phyloP scores from a whole-genome alignment of 2,797 vertebrate species.

The Euthynnus affinis region DNA sequence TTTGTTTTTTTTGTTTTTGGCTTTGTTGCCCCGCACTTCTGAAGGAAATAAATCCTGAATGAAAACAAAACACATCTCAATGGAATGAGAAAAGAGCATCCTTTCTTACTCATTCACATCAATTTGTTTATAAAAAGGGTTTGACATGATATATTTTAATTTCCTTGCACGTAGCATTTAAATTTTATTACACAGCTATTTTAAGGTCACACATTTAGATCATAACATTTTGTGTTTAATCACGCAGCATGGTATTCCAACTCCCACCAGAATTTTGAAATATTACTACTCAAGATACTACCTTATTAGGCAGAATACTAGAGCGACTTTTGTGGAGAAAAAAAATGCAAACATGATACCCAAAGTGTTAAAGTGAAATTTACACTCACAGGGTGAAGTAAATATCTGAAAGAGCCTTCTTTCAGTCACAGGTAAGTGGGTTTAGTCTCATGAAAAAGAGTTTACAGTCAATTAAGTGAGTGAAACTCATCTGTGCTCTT shows the following conservation, averaged over 20 bases:
- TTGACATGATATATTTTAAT: constrained; percentile 16
- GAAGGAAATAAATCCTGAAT: too few species aligned
- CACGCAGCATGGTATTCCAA: background rate
- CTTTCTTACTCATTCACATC: background rate
- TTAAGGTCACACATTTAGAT: background rate
- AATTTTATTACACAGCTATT: background rate
- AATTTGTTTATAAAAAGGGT: background rate
- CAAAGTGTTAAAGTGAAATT: background rate
- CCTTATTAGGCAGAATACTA: background rate
- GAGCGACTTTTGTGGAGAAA: background rate
- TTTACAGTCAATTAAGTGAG: constrained; percentile 25
- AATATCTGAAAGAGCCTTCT: background rate
- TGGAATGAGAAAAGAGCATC: background rate
- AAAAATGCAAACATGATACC: background rate
- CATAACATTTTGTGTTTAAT: constrained; percentile 5
- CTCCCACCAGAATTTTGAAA: background rate
- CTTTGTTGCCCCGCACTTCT: constrained; percentile 8
- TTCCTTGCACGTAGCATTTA: background rate
- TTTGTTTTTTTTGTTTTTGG: background rate
- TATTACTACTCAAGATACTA: too few species aligned
- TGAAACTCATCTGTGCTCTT: background rate
- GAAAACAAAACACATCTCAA: too few species aligned
- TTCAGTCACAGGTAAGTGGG: constrained; percentile 7
- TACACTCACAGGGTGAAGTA: background rate
- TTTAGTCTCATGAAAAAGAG: constrained; percentile 1